Percentiles rank a stretch among this genome's conserved stretches.
phyloP scores from a whole-genome alignment of 2,797 vertebrate species.

The Takifugu ocellatus region DNA sequence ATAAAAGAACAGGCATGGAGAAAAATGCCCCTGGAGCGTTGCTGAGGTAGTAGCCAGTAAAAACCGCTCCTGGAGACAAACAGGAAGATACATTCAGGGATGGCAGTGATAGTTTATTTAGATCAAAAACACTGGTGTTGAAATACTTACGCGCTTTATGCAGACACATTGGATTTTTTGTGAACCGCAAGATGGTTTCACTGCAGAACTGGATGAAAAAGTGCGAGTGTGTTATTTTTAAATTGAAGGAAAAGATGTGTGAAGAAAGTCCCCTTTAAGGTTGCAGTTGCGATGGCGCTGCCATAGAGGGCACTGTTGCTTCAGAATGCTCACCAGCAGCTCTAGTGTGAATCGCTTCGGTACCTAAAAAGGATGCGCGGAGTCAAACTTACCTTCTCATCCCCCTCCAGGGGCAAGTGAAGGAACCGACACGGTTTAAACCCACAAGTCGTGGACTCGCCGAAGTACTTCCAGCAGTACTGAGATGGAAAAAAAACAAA shows the following conservation, averaged over 20 bases:
- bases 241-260: background rate
- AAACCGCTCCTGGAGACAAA: constrained; percentile 76
- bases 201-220: constrained; percentile 79
- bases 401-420: constrained; percentile 79
- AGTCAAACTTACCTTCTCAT: constrained; percentile 83
- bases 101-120: no score
- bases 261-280: background rate
- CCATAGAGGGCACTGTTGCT: constrained; percentile 35
- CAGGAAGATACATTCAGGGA: background rate
- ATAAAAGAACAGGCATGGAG: constrained; percentile 71
- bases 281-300: no score
- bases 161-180: constrained; percentile 73
- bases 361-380: background rate
- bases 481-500: constrained; percentile 22
- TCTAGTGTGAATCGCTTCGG: background rate
- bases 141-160: constrained; percentile 82
- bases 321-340: background rate
- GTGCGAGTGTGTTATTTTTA: background rate
- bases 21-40: constrained; percentile 79
- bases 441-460: constrained; percentile 75
- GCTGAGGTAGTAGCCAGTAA: constrained; percentile 81
- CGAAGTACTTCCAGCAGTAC: constrained; percentile 89
- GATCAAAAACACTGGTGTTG: no score
- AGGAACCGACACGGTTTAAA: constrained; percentile 77
- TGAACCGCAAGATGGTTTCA: constrained; percentile 78